Base-by-base conservation (phyloP, 1,140 invertebrate species). In the Lordiphosa clarofinis region DNA sequence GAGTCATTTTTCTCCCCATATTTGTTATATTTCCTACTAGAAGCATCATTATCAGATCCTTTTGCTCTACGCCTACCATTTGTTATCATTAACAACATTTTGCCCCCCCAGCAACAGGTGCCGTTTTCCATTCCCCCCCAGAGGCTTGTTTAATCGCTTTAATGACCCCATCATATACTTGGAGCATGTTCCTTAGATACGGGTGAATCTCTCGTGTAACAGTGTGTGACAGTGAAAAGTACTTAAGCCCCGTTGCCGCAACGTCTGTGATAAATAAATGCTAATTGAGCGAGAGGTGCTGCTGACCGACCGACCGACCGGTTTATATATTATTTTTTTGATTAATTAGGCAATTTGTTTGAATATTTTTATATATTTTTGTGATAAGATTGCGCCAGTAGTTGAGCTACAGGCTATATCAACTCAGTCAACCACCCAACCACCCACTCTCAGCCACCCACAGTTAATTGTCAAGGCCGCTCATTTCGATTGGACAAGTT, bases 291-390 rank as follows among this genome's bases (percentile, higher is more conserved):
- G 38, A 40, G 10, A 38, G 49, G 35, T 24, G 49, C 37, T 24
- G 21, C 4, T 24, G 21, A 21, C 21, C 21, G 21, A 28, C 6
- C 5, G 24, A 15, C 5, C 8, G 11, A 35, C 33, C 33, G n/a
- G 31, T 49, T 36, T 49, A 4, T n/a, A 12, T 36, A 31, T 35
- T 48, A 4, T 48, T 47, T 68, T 68, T 60, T 69, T 69, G 65
- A 69, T 69, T 69, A 69, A 68, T 69, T 69, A 49, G 65, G 48
- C 66, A 69, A 69, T 69, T 69, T 67, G 55, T 35, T 40, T 47
- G n/a, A 38, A 35, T 35, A 55, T 43, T 43, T 55, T 56, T 43
- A 13, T 54, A 38, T 47, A 43, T 63, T 61, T 64, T 46, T 37
- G 13, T 7, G 66, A 69, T 69, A 68, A 69, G 66, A 68, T 69